A percentile compares a stretch with the other conserved stretches of the same genome.
phyloP scores from a whole-genome alignment of 2,888 invertebrate genomes.

The Caenorhabditis sp. region DNA sequence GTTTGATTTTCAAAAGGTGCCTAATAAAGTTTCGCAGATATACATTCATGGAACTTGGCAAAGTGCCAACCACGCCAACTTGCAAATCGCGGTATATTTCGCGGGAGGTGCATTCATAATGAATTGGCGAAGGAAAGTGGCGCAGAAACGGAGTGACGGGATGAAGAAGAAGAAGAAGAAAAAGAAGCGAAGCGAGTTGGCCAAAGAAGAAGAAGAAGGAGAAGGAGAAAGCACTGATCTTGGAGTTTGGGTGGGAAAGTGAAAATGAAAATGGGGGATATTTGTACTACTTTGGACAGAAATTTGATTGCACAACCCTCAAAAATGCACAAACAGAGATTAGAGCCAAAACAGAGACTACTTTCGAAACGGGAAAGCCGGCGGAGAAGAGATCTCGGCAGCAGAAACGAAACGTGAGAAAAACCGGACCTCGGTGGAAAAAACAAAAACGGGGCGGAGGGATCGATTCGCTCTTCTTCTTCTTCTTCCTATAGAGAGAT shows the following conservation, averaged over 20 bases:
- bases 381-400: background rate
- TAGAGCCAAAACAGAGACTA: background rate
- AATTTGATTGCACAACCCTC: no score
- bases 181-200: no score
- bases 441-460: constrained; percentile 9
- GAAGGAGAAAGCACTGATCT: constrained; percentile 13
- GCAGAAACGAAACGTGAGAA: constrained; percentile 25
- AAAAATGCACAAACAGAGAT: constrained; percentile 3
- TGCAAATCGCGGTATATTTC: constrained; percentile 22
- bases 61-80: constrained; percentile 14
- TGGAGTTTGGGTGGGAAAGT: constrained; percentile 9
- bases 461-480: constrained; percentile 39
- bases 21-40: constrained; percentile 3
- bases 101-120: constrained; percentile 42
- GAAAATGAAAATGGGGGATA: background rate
- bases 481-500: no score
- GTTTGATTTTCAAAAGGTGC: constrained; percentile 10
- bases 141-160: constrained; percentile 6
- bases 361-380: background rate
- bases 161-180: no score
- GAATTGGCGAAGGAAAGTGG: constrained; percentile 17
- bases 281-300: no score
- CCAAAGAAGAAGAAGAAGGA: background rate
- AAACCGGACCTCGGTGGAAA: constrained; percentile 1
- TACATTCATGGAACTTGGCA: constrained; percentile 3